Evolutionary conservation across 2,797 vertebrate genomes (phyloP).

Genomic region (Staurois parvus): DNA sequence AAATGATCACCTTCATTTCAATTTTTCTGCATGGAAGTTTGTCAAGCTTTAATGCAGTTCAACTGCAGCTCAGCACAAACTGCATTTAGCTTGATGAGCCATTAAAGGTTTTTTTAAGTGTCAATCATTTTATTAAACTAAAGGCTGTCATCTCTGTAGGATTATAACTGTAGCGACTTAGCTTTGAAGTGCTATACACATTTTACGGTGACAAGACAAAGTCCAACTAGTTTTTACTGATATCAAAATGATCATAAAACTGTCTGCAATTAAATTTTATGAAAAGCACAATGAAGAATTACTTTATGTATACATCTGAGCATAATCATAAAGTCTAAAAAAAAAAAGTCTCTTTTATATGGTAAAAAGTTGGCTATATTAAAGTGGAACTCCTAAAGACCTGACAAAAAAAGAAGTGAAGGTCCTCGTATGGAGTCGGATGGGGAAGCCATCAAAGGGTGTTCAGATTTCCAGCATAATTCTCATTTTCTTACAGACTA

Average conservation of each 20-base stretch:
- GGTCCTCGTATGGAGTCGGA: too few species aligned
- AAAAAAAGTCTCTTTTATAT: too few species aligned
- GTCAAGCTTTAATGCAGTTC: too few species aligned
- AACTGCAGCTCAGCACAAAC: conserved; percentile 8
- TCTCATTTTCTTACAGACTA: too few species aligned
- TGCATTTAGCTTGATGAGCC: conserved; percentile 27
- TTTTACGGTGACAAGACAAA: conserved; percentile 15
- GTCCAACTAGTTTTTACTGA: not conserved
- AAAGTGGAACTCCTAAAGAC: too few species aligned
- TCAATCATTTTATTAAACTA: conserved; percentile 18
- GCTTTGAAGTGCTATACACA: conserved; percentile 24
- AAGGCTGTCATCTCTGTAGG: conserved; percentile 1
- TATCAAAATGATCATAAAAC: conserved; percentile 17
- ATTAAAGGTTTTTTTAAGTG: conserved; percentile 28
- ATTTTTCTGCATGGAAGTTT: too few species aligned
- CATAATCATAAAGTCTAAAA: not conserved
- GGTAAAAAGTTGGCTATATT: too few species aligned
- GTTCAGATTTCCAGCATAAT: too few species aligned
- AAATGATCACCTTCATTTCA: too few species aligned
- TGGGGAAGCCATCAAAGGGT: too few species aligned
- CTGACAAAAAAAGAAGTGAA: too few species aligned
- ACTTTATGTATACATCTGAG: not conserved
- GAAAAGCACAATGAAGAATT: not conserved
- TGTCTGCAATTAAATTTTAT: conserved; percentile 2
- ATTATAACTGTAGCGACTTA: conserved; percentile 26